phyloP scores from a whole-genome alignment of 2,888 invertebrate genomes.

The Zhuqinia jingwanae region DNA sequence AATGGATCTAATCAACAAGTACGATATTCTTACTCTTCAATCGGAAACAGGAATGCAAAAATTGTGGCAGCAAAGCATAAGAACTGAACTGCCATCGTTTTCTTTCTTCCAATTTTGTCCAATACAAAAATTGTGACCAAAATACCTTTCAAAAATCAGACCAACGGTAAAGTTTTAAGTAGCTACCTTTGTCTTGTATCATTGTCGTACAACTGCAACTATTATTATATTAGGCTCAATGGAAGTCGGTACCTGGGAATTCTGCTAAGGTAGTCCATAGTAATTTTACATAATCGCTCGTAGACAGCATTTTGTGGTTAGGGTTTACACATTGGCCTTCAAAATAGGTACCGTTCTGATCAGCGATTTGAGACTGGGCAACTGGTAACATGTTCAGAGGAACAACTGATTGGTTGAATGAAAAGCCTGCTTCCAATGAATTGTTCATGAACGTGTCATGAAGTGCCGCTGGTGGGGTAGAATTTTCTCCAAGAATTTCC shows the following conservation, averaged over 20 bases:
- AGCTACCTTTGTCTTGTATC: too few relatives aligned
- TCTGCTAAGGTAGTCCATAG: slow-evolving; percentile 97
- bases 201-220: too few relatives aligned
- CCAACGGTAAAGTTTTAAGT: not conserved
- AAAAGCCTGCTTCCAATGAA: slow-evolving; percentile 6
- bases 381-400: slow-evolving; percentile 49
- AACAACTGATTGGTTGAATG: slow-evolving; percentile 2
- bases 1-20: not conserved
- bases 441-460: not conserved
- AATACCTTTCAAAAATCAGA: slow-evolving; percentile 84
- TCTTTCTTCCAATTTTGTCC: slow-evolving; percentile 93
- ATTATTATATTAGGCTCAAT: not conserved
- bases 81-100: slow-evolving; percentile 97
- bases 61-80: slow-evolving; percentile 88
- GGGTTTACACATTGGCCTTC: slow-evolving; percentile 80
- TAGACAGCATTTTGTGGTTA: slow-evolving; percentile 87
- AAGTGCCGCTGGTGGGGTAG: too few relatives aligned
- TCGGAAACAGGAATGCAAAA: slow-evolving; percentile 79
- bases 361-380: slow-evolving; percentile 44
- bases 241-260: slow-evolving; percentile 88
- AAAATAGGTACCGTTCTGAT: slow-evolving; percentile 34
- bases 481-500: slow-evolving; percentile 83
- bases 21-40: slow-evolving; percentile 83
- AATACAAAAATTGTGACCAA: slow-evolving; percentile 94
- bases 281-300: slow-evolving; percentile 94